These are phyloP conservation scores for Sinotaia quadrata DNA, from an alignment of 2,888 invertebrate genomes.

Conservation along the genomic window DNA sequence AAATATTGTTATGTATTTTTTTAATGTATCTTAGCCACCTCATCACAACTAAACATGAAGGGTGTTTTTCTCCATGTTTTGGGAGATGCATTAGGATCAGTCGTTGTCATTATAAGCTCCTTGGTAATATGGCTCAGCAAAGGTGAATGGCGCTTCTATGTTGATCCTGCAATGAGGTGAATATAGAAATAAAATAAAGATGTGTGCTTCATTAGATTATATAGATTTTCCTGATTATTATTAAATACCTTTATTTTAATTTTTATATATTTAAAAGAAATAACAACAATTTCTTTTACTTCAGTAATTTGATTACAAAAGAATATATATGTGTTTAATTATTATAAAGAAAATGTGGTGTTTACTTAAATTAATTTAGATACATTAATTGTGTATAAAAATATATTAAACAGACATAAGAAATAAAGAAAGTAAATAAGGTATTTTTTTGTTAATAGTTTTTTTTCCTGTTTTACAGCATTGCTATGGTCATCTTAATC, in stretches of 20 bases:
- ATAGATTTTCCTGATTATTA: background rate
- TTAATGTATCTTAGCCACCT: constrained; percentile 74
- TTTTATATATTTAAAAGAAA: background rate
- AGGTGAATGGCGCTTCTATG: constrained; percentile 83
- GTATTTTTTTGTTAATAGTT: background rate
- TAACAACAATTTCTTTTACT: no score
- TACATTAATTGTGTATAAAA: background rate
- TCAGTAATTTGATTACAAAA: no score
- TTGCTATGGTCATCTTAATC: constrained; percentile 79
- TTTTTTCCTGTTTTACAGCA: constrained; percentile 75
- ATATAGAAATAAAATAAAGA: no score
- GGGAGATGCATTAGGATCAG: constrained; percentile 96
- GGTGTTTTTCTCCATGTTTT: constrained; percentile 99
- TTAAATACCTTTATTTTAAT: background rate
- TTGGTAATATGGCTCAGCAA: constrained; percentile 77
- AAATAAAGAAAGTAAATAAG: background rate
- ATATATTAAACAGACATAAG: background rate
- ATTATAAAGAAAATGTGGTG: no score
- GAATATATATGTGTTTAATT: no score
- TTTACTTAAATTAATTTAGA: background rate
- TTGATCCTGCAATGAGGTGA: constrained; percentile 89
- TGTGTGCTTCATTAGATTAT: background rate
- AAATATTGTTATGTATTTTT: no score
- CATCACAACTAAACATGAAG: constrained; percentile 96
- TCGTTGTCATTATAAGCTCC: constrained; percentile 91